These are phyloP conservation scores for Colletes latitarsis DNA, from an alignment of 1,140 invertebrate genomes.

Conservation along the genomic window DNA sequence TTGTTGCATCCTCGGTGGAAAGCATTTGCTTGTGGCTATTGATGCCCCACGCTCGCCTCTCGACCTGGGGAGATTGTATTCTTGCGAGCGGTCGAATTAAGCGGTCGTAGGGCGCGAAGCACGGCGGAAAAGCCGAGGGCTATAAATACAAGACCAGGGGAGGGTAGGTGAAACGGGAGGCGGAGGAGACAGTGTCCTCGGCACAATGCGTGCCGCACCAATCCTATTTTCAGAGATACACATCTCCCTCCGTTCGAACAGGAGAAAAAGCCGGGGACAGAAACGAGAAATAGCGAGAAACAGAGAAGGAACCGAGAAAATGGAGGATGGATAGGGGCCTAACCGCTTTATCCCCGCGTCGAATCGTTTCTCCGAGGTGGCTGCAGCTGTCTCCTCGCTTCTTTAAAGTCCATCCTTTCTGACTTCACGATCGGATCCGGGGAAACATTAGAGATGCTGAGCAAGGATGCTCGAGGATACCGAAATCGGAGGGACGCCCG, in stretches of 20 bases:
- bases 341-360: conserved; percentile 66
- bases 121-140: conserved; percentile 63
- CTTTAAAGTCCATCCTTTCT: conserved; percentile 58
- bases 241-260: conserved; percentile 61
- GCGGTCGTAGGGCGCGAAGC: conserved; percentile 54
- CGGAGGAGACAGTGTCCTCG: conserved; percentile 61
- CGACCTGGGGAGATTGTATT: conserved; percentile 48
- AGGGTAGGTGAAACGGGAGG: conserved; percentile 46
- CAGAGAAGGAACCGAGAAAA: conserved; percentile 23
- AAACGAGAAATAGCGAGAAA: neutral
- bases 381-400: conserved; percentile 70
- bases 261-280: conserved; percentile 35
- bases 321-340: conserved; percentile 51
- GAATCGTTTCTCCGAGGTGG: conserved; percentile 63
- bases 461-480: no score
- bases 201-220: conserved; percentile 71
- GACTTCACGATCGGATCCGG: conserved; percentile 18
- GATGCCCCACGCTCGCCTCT: neutral
- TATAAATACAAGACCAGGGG: conserved; percentile 66
- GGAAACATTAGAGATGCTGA: conserved; percentile 50
- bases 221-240: conserved; percentile 78
- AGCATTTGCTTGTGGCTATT: conserved; percentile 36
- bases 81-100: conserved; percentile 64
- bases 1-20: conserved; percentile 29
- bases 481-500: no score